Evolutionary conservation across 2,113 vertebrate species (phyloP).

Genomic region (Isurus oxyrinchus): DNA sequence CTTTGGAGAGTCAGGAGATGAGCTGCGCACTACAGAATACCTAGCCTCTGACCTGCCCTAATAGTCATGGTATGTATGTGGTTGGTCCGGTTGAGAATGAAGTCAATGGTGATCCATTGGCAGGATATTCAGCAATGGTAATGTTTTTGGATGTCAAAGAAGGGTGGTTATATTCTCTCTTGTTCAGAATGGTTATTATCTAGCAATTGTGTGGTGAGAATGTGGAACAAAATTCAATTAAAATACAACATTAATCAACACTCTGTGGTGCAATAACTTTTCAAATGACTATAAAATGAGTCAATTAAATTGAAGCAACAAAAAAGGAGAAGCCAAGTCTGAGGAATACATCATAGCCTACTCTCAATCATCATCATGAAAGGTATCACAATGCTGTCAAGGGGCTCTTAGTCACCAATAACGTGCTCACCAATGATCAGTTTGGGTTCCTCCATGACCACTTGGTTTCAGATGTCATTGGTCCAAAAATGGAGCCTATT

Average conservation of each 20-base stretch:
- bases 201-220: background rate
- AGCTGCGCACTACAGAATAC: background rate
- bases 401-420: too few relatives aligned
- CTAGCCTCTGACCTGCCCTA: background rate
- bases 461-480: background rate
- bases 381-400: background rate
- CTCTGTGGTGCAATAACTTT: conserved; percentile 9
- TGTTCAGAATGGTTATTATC: background rate
- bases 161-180: background rate
- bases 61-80: background rate
- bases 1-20: background rate
- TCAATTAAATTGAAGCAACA: conserved; percentile 2
- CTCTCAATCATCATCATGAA: background rate
- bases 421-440: too few relatives aligned
- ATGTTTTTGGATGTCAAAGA: background rate
- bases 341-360: background rate
- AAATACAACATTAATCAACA: conserved; percentile 1
- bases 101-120: background rate
- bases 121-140: background rate
- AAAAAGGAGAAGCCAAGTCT: background rate
- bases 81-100: background rate
- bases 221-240: conserved; percentile 7
- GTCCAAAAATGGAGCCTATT: background rate
- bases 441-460: too few relatives aligned
- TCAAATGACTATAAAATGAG: background rate